Evolutionary conservation across 37 sponge, comb jelly and placozoan genomes (phyloP).

Genomic region (Beroe forskalii): DNA sequence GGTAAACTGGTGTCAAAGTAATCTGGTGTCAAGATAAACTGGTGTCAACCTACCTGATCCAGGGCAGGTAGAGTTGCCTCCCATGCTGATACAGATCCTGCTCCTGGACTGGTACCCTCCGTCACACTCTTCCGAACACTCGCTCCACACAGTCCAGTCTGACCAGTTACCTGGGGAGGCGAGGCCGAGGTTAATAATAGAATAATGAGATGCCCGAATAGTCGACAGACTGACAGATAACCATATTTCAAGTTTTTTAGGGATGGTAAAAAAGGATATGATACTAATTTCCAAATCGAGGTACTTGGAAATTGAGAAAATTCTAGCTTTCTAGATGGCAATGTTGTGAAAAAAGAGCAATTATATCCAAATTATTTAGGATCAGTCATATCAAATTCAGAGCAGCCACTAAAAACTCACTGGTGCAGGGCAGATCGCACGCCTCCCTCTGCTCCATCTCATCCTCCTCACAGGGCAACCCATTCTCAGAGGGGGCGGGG

Average conservation of each 20-base stretch:
- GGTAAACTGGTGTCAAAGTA: not conserved
- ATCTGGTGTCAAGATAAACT: not conserved
- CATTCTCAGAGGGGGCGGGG: conserved; percentile 42
- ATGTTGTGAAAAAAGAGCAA: too few relatives aligned
- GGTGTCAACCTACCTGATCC: conserved; percentile 19
- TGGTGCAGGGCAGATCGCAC: conserved; percentile 4
- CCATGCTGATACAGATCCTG: conserved; percentile 28
- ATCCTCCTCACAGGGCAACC: not conserved
- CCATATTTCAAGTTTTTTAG: too few relatives aligned
- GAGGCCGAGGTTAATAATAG: not conserved
- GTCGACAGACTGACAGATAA: too few relatives aligned
- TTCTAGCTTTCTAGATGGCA: too few relatives aligned
- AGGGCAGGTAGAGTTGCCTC: conserved; percentile 49
- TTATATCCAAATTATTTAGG: too few relatives aligned
- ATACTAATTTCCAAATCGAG: too few relatives aligned
- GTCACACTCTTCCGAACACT: conserved; percentile 27
- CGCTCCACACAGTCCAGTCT: conserved; percentile 24
- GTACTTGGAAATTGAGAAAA: too few relatives aligned
- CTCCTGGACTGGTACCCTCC: conserved; percentile 56
- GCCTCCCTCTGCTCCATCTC: not conserved
- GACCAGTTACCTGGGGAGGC: conserved; percentile 47
- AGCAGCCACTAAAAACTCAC: too few relatives aligned
- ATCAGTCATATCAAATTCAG: too few relatives aligned
- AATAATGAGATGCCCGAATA: too few relatives aligned
- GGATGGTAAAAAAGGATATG: too few relatives aligned